Evolutionary conservation across 1,140 invertebrate species (phyloP), one percentile per base, ranked within the genome.

Genomic region (Cotesia typhae): DNA sequence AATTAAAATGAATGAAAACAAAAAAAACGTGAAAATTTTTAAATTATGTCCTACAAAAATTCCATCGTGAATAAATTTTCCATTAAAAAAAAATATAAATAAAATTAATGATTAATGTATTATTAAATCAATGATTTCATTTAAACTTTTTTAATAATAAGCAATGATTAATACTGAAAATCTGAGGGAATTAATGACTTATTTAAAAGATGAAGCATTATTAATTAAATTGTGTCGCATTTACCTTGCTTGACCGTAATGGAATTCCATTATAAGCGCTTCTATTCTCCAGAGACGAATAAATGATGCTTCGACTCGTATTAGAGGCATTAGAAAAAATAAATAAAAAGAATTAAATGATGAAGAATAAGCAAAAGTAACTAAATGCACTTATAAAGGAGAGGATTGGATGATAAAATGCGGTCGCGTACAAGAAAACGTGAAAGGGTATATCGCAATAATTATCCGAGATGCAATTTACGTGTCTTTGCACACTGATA

Each of bases 371-470:
- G 17, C 20, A 61, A 37, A 61, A 37, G 10, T 20, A 20, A 37
- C 41, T 47, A 47, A 47, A 61, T 12, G 35, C 20, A 57, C 53
- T 57, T 57, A 57, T 57, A 57, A 57, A 57, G 53, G 2, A 61
- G 35, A 61, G 4, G 35, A 7, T 12, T 61, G 60, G 35, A 28
- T 61, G 60, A 61, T 35, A 35, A 61, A 61, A 61, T 61, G 60
- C 60, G 60, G 60, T 61, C 60, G 60, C 60, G 35, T 61, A 47
- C 41, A 47, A 47, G 41, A 47, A 47, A 47, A 47, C 41, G 17
- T 28, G 60, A 61, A 35, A 61, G 60, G 60, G 53, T 57, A 35
- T 61, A 61, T 61, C 60, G 60, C 60, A 61, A 61, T 61, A 61
- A 35, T 61, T 61, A 20, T 61, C 35, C n/a, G n/a, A 14, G 53